A percentile compares a stretch with the other conserved stretches of the same genome.
These are phyloP conservation scores for Epistrophe grossulariae DNA, from an alignment of 2,888 invertebrate species.

Conservation along the genomic window DNA sequence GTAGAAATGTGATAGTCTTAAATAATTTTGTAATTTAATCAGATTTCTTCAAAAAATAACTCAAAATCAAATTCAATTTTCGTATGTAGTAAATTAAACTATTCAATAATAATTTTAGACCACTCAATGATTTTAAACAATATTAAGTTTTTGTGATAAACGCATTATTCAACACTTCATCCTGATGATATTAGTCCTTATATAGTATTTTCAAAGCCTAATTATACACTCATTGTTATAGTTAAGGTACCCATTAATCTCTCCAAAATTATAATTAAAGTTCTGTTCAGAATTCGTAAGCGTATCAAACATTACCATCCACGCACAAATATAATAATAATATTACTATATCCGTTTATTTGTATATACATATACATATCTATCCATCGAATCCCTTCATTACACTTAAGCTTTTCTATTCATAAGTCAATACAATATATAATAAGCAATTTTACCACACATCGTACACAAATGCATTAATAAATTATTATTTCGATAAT, in stretches of 20 bases:
- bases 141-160: not conserved
- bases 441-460: constrained; percentile 65
- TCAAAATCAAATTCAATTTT: too few species aligned
- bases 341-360: not conserved
- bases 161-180: constrained; percentile 6
- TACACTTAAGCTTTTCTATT: constrained; percentile 70
- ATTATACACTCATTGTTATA: constrained; percentile 33
- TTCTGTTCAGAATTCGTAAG: constrained; percentile 58
- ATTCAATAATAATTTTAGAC: not conserved
- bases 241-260: constrained; percentile 32
- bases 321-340: not conserved
- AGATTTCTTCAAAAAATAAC: too few species aligned
- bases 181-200: not conserved
- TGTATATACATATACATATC: not conserved
- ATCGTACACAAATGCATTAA: constrained; percentile 63
- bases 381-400: constrained; percentile 51
- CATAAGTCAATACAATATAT: constrained; percentile 64
- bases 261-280: constrained; percentile 51
- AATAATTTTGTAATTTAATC: too few species aligned
- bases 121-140: not conserved
- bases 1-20: too few species aligned
- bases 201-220: constrained; percentile 6
- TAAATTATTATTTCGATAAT: constrained; percentile 68
- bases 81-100: too few species aligned
- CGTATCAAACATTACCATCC: not conserved